Evolutionary conservation across 2,797 vertebrate genomes (phyloP).

Genomic region (Acipenser transmontanus): DNA sequence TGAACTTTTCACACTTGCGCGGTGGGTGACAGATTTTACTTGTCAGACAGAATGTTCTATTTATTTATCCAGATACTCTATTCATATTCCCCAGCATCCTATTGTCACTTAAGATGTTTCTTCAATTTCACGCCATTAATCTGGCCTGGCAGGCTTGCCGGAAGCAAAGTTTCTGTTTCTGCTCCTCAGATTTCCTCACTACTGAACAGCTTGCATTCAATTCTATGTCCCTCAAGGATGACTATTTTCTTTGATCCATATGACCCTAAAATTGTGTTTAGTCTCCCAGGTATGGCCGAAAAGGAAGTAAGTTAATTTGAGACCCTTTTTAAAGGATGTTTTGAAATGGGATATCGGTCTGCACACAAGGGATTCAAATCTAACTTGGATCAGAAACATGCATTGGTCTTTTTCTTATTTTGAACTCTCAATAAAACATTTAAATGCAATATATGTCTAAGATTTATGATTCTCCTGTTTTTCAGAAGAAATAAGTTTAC

Average conservation of each 20-base stretch:
- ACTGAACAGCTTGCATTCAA: constrained; percentile 21
- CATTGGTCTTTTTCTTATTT: too few relatives aligned
- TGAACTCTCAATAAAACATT: too few relatives aligned
- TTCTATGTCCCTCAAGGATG: constrained; percentile 7
- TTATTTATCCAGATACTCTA: constrained; percentile 31
- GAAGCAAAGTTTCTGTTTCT: constrained; percentile 20
- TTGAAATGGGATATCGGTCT: constrained; percentile 38
- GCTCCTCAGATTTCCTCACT: constrained; percentile 17
- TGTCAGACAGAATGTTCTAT: constrained; percentile 36
- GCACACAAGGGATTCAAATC: constrained; percentile 19
- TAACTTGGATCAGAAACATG: too few relatives aligned
- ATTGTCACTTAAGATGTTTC: constrained; percentile 30
- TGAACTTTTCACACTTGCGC: constrained; percentile 48
- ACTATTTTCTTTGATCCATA: too few relatives aligned
- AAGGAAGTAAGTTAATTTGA: too few relatives aligned
- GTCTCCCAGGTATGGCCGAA: too few relatives aligned
- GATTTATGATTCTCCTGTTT: too few relatives aligned
- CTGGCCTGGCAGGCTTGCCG: constrained; percentile 15
- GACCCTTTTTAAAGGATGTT: constrained; percentile 22
- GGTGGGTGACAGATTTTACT: constrained; percentile 43
- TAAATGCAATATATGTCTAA: too few relatives aligned
- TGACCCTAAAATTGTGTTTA: too few relatives aligned
- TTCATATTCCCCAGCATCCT: constrained; percentile 29
- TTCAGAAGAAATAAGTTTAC: too few relatives aligned
- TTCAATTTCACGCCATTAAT: constrained; percentile 17